Base-by-base conservation (phyloP, 2,797 vertebrate genomes). In the Philypnodon macrostomus region DNA sequence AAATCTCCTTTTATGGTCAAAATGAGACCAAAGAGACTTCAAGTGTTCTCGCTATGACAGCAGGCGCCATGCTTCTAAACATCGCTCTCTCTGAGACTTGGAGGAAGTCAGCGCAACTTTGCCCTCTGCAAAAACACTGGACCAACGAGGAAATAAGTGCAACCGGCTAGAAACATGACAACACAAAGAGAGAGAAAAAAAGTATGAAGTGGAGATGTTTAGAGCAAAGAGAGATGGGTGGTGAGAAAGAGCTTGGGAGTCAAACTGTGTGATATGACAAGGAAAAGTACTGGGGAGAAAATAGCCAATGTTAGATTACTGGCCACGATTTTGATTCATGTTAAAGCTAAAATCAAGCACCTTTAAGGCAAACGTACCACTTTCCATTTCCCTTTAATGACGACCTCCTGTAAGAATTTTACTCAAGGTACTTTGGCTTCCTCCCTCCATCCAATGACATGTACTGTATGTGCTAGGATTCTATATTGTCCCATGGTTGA, bases 231-330 rank as follows among this genome's bases (percentile, higher is more conserved):
- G 36, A 53, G 35, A 19, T 54, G 53, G 50, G 53, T 64, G 30
- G 29, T 67, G 51, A 77, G 58, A 68, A 11, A 30, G 30, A 44
- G 66, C 66, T 65, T 53, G 69, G 75, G 63, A 79, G 75, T 80
- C 78, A 81, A 79, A 80, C 32, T 58, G 37, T 58, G 37, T 53
- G 67, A 79, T 80, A 66, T 54, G 53, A 79, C 74, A 67, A 82
- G 13, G 54, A 73, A 57, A 40, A 80, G 70, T 62, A 70, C 75
- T 63, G 57, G 72, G 50, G 50, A 18, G 47, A 46, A 50, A 38
- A 44, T 11, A 47, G 67, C 72, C 71, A 33, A 23, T 23, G 21
- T 3, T 23, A 23, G n/a, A n/a, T n/a, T n/a, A n/a, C n/a, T n/a
- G n/a, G n/a, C n/a, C n/a, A n/a, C n/a, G n/a, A n/a, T n/a, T n/a